Evolutionary conservation across 1,140 invertebrate species (phyloP).

Genomic region (Acromyrmex charruanus): DNA sequence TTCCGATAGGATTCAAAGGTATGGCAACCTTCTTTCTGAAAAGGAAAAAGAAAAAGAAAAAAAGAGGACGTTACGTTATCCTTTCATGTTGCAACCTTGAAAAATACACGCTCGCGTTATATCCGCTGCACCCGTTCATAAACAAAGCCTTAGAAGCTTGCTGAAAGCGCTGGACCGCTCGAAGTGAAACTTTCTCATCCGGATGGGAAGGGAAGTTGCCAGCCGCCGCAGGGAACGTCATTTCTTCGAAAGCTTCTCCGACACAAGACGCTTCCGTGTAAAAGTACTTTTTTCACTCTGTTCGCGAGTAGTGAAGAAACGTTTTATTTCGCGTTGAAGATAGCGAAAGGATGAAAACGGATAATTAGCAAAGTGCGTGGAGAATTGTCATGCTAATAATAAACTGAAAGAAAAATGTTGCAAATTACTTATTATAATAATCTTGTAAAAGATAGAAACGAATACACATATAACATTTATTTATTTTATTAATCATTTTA

Average conservation of each 20-base stretch:
- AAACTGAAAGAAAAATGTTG: background rate
- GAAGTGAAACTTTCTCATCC: slow-evolving; percentile 65
- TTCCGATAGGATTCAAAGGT: slow-evolving; percentile 16
- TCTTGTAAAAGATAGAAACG: background rate
- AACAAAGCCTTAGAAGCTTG: slow-evolving; percentile 40
- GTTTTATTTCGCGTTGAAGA: slow-evolving; percentile 33
- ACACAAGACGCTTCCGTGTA: slow-evolving; percentile 50
- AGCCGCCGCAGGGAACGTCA: slow-evolving; percentile 34
- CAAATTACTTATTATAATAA: background rate
- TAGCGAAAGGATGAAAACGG: background rate
- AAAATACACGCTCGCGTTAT: slow-evolving; percentile 31
- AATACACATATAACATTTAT: background rate
- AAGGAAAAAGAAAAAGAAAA: background rate
- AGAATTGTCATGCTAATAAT: slow-evolving; percentile 9
- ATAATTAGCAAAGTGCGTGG: background rate
- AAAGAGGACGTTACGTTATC: background rate
- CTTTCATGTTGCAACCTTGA: slow-evolving; percentile 53
- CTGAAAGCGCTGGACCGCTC: slow-evolving; percentile 29
- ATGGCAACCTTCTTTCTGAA: background rate
- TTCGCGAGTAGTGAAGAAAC: slow-evolving; percentile 8
- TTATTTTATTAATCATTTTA: background rate
- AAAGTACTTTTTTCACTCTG: slow-evolving; percentile 51
- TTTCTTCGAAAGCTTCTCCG: slow-evolving; percentile 54
- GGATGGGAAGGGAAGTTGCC: slow-evolving; percentile 25
- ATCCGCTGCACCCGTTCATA: slow-evolving; percentile 38